Percentiles rank a stretch among this genome's conserved stretches.
Evolutionary conservation across 2,113 vertebrate species (phyloP).

Genomic region (Cavia porcellus): DNA sequence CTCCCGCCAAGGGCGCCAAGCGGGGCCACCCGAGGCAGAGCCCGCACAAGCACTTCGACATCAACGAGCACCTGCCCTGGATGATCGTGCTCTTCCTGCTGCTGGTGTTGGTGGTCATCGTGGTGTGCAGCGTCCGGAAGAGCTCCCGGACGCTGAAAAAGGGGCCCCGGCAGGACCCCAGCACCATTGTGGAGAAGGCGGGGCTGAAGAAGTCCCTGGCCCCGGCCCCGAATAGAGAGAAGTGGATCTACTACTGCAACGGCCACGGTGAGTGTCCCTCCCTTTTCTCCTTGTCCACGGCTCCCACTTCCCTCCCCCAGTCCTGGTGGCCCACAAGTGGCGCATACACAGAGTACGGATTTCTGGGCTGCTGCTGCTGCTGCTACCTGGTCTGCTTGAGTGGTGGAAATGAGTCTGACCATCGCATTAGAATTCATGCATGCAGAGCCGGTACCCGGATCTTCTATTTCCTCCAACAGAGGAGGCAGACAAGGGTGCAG

Average conservation of each 20-base stretch:
- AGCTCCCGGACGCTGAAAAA: slow-evolving; percentile 97
- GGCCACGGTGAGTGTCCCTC: slow-evolving; percentile 92
- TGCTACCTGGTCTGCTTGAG: slow-evolving; percentile 22
- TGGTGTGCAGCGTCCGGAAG: slow-evolving; percentile 96
- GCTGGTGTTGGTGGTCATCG: slow-evolving; percentile 95
- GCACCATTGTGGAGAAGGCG: slow-evolving; percentile 96
- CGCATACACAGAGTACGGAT: background rate
- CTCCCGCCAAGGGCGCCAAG: slow-evolving; percentile 90
- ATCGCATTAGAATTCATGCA: background rate
- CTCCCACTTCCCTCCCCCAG: background rate
- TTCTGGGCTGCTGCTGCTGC: no score
- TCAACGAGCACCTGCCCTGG: slow-evolving; percentile 98
- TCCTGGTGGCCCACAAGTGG: background rate
- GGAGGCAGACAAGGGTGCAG: background rate
- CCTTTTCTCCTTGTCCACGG: background rate
- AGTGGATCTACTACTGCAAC: slow-evolving; percentile 97
- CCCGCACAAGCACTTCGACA: slow-evolving; percentile 94
- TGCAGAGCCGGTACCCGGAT: slow-evolving; percentile 18
- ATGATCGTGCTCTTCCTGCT: slow-evolving; percentile 98
- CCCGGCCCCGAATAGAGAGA: slow-evolving; percentile 92
- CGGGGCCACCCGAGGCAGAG: slow-evolving; percentile 91
- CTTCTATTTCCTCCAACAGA: background rate
- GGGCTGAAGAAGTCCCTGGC: slow-evolving; percentile 93
- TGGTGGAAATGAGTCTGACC: slow-evolving; percentile 27
- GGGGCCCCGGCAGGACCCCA: slow-evolving; percentile 96